Evolutionary conservation across 2,888 invertebrate species (phyloP).

Genomic region (Hirtodrosophila confusa): DNA sequence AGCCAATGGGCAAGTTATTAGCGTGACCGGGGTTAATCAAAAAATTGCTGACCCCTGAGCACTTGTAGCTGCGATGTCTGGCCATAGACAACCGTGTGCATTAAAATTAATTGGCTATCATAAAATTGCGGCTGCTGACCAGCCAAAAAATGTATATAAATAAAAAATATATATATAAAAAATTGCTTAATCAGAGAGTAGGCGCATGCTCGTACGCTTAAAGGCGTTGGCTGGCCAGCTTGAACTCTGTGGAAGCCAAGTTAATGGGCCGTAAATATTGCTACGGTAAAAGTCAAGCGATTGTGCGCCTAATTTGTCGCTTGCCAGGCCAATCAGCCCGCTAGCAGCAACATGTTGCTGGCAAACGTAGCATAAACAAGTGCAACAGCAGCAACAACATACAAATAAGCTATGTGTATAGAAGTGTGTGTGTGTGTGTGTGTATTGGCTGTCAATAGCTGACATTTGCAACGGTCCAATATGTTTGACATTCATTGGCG

Average conservation of each 20-base stretch:
- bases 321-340: slow-evolving; percentile 70
- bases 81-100: slow-evolving; percentile 59
- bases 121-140: slow-evolving; percentile 52
- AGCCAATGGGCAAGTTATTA: slow-evolving; percentile 54
- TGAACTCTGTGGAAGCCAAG: slow-evolving; percentile 53
- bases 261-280: slow-evolving; percentile 72
- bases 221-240: slow-evolving; percentile 62
- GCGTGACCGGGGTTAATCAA: slow-evolving; percentile 79
- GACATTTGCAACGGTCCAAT: slow-evolving; percentile 75
- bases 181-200: slow-evolving; percentile 70
- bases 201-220: slow-evolving; percentile 31
- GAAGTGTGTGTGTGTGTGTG: slow-evolving; percentile 34
- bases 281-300: slow-evolving; percentile 67
- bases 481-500: slow-evolving; percentile 74
- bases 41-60: slow-evolving; percentile 76
- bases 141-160: slow-evolving; percentile 13
- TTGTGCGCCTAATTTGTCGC: slow-evolving; percentile 73
- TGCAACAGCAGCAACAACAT: slow-evolving; percentile 45
- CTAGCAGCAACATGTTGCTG: slow-evolving; percentile 65
- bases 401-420: slow-evolving; percentile 11
- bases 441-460: slow-evolving; percentile 68
- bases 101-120: slow-evolving; percentile 73
- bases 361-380: slow-evolving; percentile 56
- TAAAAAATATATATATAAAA: slow-evolving; percentile 22
- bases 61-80: slow-evolving; percentile 33